Base-by-base conservation (phyloP, 2,797 vertebrate species). In the Acropternis orthonyx region DNA sequence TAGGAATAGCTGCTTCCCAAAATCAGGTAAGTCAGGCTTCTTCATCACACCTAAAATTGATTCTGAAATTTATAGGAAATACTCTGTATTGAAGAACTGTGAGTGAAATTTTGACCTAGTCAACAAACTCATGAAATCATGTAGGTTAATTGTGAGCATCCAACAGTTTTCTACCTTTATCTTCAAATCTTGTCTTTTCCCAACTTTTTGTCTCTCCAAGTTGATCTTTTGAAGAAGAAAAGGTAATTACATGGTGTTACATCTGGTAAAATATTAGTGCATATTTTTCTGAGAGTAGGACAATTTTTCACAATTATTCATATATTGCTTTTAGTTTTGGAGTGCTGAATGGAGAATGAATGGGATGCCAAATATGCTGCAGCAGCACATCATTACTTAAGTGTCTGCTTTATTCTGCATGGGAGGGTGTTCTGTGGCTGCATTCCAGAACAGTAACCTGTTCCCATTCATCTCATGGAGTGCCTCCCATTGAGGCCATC, bases 391-490 rank as follows among this genome's bases (percentile, higher is more conserved):
- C 44, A 37, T 61, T 22, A 59, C 28, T 30, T 32, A 52, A 76
- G 56, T 9, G 58, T 39, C 37, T 84, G 37, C 58, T 84, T 74
- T 54, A 48, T 81, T 87, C 62, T 54, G 44, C 61, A 48, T 34
- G 92, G 68, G 82, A 94, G 75, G 87, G 63, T 88, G 92, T 83
- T 89, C 75, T 30, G 75, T 94, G 91, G 75, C 72, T 44, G 78
- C 85, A 75, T 86, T 95, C 95, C 91, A 85, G 84, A 81, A 73
- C 4, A 36, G 54, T 51, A 84, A 52, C 24, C 72, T 48, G 61
- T 89, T 85, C 61, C 76, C 79, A 37, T 84, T 51, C 54, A 21
- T 9, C 32, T 41, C 8, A 69, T 11, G 46, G 61, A 80, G 72
- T 44, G 49, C 68, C 67, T 89, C 62, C 46, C 62, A 43, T 1